Evolutionary conservation across 2,113 vertebrate genomes (phyloP).

Genomic region (Ornithorhynchus anatinus): DNA sequence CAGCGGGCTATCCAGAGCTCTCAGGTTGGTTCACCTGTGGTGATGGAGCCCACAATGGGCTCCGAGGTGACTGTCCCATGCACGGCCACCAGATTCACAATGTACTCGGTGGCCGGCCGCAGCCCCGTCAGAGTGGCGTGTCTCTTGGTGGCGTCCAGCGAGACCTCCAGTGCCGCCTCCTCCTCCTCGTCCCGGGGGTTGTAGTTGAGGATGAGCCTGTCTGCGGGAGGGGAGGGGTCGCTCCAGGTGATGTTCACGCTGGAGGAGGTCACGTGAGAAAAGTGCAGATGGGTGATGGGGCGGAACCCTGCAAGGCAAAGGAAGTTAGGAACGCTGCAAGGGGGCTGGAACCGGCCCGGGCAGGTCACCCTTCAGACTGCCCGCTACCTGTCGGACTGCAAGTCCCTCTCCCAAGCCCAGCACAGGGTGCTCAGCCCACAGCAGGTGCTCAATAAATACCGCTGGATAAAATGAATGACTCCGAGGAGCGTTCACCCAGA

Average conservation of each 20-base stretch:
- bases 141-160: constrained; percentile 84
- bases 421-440: too few species aligned
- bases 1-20: too few species aligned
- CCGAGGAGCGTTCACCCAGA: too few species aligned
- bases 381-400: too few species aligned
- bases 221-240: constrained; percentile 89
- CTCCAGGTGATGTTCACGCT: constrained; percentile 90
- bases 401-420: too few species aligned
- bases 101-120: constrained; percentile 87
- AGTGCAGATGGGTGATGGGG: constrained; percentile 91
- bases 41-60: constrained; percentile 85
- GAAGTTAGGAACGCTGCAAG: not conserved
- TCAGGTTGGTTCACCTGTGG: constrained; percentile 80
- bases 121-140: constrained; percentile 81
- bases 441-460: too few species aligned
- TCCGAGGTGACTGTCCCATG: constrained; percentile 85
- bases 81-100: constrained; percentile 87
- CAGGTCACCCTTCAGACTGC: not conserved
- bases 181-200: constrained; percentile 72
- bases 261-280: constrained; percentile 91
- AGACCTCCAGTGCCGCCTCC: constrained; percentile 80
- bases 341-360: not conserved
- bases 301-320: constrained; percentile 84
- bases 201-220: constrained; percentile 89
- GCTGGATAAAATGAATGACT: too few species aligned